These are phyloP conservation scores for Desmophyllum pertusum DNA, from an alignment of 92 coral and sea anemone genomes.

Conservation along the genomic window DNA sequence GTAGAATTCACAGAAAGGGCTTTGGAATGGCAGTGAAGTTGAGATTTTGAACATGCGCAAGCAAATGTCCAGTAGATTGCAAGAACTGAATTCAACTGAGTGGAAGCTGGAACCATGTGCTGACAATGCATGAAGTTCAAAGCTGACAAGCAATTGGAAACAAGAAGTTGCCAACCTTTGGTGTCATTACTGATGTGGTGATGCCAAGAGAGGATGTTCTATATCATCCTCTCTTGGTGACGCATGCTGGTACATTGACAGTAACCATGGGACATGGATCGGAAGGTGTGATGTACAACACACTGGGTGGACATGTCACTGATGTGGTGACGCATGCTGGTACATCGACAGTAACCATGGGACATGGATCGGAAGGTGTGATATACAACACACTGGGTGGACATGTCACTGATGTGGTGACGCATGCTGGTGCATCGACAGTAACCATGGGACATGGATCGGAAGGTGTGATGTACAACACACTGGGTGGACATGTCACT, in stretches of 20 bases:
- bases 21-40: conserved; percentile 43
- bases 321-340: no score
- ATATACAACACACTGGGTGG: conserved; percentile 37
- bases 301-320: no score
- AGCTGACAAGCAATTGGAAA: background rate
- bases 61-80: conserved; percentile 44
- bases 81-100: conserved; percentile 16
- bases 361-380: conserved; percentile 20
- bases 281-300: no score
- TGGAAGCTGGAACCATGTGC: conserved; percentile 24
- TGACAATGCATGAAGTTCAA: background rate
- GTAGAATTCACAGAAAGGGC: conserved; percentile 52
- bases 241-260: no score
- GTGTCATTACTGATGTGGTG: background rate
- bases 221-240: no score
- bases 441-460: no score
- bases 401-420: no score
- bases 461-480: no score
- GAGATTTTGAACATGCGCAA: conserved; percentile 43
- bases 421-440: no score
- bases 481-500: no score
- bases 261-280: no score
- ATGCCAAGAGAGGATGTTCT: no score
- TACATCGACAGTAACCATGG: conserved; percentile 35
- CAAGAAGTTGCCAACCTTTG: background rate